phyloP scores from a whole-genome alignment of 2,113 vertebrate genomes.

The Pteronura brasiliensis region DNA sequence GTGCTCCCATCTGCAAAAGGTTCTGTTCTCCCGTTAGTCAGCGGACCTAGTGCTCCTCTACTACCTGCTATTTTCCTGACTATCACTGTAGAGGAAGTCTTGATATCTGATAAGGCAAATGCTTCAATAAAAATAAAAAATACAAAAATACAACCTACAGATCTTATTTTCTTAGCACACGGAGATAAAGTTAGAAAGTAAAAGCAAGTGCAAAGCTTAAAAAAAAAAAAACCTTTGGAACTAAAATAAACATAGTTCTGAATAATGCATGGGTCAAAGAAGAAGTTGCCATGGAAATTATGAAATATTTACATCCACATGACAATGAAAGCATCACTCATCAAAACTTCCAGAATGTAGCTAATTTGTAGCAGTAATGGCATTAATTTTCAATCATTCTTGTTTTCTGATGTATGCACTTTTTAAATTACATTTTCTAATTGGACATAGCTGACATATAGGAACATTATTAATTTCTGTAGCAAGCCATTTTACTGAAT shows the following conservation, averaged over 20 bases:
- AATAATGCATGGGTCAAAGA: conserved; percentile 46
- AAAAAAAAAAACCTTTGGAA: neutral
- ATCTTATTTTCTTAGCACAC: neutral
- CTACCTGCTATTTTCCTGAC: neutral
- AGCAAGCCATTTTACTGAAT: neutral
- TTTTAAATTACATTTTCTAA: conserved; percentile 39
- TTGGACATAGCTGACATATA: neutral
- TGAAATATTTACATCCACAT: conserved; percentile 41
- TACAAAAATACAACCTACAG: neutral
- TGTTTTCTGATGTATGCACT: neutral
- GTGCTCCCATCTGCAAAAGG: rapidly evolving
- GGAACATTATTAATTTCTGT: neutral
- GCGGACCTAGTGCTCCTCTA: neutral
- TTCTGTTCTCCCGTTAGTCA: no score
- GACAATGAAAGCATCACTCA: conserved; percentile 21
- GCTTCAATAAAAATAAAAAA: neutral
- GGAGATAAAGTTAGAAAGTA: neutral
- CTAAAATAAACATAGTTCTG: conserved; percentile 13
- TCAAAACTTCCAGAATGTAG: neutral
- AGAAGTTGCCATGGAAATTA: conserved; percentile 52
- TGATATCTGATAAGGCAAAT: neutral
- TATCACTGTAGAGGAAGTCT: neutral
- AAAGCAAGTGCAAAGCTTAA: conserved; percentile 20
- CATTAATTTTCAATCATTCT: conserved; percentile 34
- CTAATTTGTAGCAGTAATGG: neutral